Evolutionary conservation across 2,888 invertebrate genomes (phyloP).

Genomic region (Ctena decussata): DNA sequence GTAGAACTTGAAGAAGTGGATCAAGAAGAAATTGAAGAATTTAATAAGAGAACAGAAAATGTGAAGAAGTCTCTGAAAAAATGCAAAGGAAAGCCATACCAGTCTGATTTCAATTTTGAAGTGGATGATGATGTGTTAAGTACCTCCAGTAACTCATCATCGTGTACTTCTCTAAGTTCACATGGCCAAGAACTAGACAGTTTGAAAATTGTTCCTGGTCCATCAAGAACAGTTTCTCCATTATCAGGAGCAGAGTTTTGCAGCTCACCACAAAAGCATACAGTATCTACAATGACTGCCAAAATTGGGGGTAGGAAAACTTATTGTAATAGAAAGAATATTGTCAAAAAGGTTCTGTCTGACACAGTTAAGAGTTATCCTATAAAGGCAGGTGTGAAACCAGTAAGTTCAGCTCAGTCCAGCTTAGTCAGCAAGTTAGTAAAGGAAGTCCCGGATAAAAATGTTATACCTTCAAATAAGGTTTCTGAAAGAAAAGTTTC

Average conservation of each 20-base stretch:
- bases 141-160: not conserved
- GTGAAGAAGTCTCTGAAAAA: conserved; percentile 38
- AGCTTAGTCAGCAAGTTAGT: not conserved
- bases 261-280: conserved; percentile 30
- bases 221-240: not conserved
- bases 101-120: conserved; percentile 61
- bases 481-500: not conserved
- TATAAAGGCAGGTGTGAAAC: not conserved
- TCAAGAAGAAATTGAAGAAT: conserved; percentile 48
- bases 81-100: conserved; percentile 41
- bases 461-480: not conserved
- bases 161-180: not conserved
- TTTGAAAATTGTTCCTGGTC: not conserved
- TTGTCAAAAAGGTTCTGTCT: not conserved
- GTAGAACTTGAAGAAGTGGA: conserved; percentile 11
- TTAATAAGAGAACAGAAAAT: conserved; percentile 46
- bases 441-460: not conserved
- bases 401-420: not conserved
- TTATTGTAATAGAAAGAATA: not conserved
- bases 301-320: not conserved
- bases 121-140: not conserved
- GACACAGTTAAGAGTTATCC: conserved; percentile 36
- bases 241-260: not conserved
- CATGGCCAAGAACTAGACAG: not conserved
- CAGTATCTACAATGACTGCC: conserved; percentile 35